Percentiles rank a stretch among this genome's conserved stretches.
Conservation (phyloP, 2,113 vertebrate genomes). For the Octodon degus region DNA sequence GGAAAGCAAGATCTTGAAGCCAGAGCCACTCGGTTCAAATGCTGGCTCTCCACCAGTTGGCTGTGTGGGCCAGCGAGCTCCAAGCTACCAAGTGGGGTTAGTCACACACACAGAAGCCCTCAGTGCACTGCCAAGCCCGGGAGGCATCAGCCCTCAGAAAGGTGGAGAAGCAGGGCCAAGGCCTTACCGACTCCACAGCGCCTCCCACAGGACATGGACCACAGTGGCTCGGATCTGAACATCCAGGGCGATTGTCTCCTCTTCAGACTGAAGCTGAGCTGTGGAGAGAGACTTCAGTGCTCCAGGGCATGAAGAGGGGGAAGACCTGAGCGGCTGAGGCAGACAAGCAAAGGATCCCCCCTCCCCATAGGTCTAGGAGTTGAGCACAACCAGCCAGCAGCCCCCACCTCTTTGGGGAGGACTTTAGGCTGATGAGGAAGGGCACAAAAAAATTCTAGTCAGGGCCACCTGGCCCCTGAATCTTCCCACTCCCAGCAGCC, state of each 20-base stretch:
- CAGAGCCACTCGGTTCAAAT: not conserved
- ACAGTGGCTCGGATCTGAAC: conserved; percentile 62
- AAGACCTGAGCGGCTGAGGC: not conserved
- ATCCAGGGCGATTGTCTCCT: not conserved
- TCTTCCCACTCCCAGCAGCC: not conserved
- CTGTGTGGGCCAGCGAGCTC: not conserved
- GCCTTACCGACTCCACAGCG: conserved; percentile 69
- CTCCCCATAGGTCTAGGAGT: not conserved
- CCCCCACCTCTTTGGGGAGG: not conserved
- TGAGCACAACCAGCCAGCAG: not conserved
- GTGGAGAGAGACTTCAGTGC: not conserved
- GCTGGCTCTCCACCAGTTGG: not conserved
- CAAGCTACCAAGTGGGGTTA: not conserved
- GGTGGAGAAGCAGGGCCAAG: too few species aligned
- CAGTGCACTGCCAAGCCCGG: accelerated
- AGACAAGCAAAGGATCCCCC: not conserved
- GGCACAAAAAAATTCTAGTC: not conserved
- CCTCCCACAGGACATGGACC: conserved; percentile 57
- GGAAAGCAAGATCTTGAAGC: not conserved
- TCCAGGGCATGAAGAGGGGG: not conserved
- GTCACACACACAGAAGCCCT: not conserved
- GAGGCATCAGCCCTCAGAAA: not conserved
- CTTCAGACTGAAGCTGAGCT: conserved; percentile 44
- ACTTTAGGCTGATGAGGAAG: not conserved
- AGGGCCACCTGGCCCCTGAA: not conserved